Conservation (phyloP, 2,113 vertebrate species). For the Cairina moschata region DNA sequence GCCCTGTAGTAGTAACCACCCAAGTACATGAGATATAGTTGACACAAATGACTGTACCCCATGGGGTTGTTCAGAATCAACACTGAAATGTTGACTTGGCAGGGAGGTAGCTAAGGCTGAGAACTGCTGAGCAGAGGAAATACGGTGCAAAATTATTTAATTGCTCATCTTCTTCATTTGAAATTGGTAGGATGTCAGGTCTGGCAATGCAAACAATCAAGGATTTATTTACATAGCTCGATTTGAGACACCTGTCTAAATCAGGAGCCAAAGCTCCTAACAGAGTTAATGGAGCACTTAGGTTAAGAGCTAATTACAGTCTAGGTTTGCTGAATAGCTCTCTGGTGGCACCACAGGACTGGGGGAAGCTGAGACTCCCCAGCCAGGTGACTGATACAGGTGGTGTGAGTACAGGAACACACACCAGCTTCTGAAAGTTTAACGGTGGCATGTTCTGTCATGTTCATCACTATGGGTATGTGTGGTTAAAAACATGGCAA, state of each 20-base stretch:
- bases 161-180: not conserved
- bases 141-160: not conserved
- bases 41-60: not conserved
- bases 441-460: not conserved
- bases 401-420: not conserved
- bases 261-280: not conserved
- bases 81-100: not conserved
- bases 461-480: not conserved
- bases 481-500: not conserved
- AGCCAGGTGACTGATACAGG: not conserved
- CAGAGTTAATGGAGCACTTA: not conserved
- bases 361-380: not conserved
- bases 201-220: not conserved
- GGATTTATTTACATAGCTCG: not conserved
- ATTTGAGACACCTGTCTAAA: constrained; percentile 27
- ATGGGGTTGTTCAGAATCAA: not conserved
- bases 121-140: not conserved
- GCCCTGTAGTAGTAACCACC: not conserved
- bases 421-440: not conserved
- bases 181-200: not conserved
- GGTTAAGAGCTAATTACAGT: constrained; percentile 25
- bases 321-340: not conserved
- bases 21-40: not conserved
- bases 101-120: not conserved
- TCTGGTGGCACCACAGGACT: not conserved